A percentile compares a stretch with the other conserved stretches of the same genome.
phyloP scores from a whole-genome alignment of 2,888 invertebrate genomes.

The Watsonalla binaria region DNA sequence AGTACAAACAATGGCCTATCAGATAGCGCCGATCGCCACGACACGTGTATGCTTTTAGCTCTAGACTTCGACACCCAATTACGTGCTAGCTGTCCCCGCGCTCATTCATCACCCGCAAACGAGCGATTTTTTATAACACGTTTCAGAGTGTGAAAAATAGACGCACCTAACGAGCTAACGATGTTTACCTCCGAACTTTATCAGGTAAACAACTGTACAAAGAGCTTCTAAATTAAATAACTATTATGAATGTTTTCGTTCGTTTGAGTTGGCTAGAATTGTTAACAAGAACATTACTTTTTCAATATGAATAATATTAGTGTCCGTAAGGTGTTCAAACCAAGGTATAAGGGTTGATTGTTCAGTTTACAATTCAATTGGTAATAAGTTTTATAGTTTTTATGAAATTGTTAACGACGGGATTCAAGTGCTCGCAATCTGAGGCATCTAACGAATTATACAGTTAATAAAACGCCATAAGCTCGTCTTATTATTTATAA shows the following conservation, averaged over 20 bases:
- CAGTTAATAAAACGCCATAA: background rate
- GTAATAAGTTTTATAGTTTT: too few relatives aligned
- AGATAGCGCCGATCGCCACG: conserved; percentile 49
- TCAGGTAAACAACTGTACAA: conserved; percentile 34
- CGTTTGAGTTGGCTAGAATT: too few relatives aligned
- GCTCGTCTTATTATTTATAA: too few relatives aligned
- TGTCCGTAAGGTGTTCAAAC: too few relatives aligned
- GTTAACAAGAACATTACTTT: too few relatives aligned
- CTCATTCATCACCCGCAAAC: conserved; percentile 69
- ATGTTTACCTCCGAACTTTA: conserved; percentile 36
- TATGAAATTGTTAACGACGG: too few relatives aligned
- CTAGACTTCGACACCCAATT: conserved; percentile 73
- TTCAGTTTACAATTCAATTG: too few relatives aligned
- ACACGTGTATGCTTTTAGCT: conserved; percentile 76
- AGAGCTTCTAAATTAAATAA: background rate
- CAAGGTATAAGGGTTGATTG: too few relatives aligned
- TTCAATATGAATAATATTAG: too few relatives aligned
- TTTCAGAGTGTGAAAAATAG: conserved; percentile 36
- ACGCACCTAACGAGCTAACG: conserved; percentile 38
- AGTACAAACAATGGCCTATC: conserved; percentile 70
- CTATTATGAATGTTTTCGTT: too few relatives aligned
- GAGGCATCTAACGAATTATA: background rate
- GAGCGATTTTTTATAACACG: conserved; percentile 56
- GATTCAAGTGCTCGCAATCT: too few relatives aligned
- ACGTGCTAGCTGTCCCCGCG: conserved; percentile 48